A percentile compares a stretch with the other conserved stretches of the same genome.
Evolutionary conservation across 2,888 invertebrate genomes (phyloP).

Genomic region (Cyclophora punctaria): DNA sequence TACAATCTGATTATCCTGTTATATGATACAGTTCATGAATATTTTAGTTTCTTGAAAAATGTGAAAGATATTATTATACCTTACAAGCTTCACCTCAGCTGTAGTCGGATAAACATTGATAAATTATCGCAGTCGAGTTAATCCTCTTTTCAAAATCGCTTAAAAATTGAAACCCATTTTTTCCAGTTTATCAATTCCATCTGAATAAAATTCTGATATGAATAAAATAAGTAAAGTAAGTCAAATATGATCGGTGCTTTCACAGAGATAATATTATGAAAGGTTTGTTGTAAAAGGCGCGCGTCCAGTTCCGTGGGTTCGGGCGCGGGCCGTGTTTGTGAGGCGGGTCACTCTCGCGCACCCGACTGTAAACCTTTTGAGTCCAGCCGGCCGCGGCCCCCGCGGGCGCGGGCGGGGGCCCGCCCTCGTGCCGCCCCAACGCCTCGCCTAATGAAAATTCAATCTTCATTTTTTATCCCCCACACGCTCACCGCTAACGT

Average conservation of each 20-base stretch:
- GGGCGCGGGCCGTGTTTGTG: conserved; percentile 59
- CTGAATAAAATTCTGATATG: background rate
- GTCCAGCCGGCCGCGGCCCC: conserved; percentile 56
- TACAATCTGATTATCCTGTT: too few species aligned
- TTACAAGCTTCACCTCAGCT: background rate
- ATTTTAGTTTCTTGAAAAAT: background rate
- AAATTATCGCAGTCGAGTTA: background rate
- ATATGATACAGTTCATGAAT: too few species aligned
- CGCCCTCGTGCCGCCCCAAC: conserved; percentile 62
- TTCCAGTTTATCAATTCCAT: background rate
- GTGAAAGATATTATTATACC: background rate
- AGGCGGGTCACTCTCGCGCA: conserved; percentile 74
- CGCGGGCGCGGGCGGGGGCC: conserved; percentile 46
- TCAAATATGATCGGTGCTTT: conserved; percentile 22
- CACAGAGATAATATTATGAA: conserved; percentile 34
- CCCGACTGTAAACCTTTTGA: conserved; percentile 72
- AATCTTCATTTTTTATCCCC: conserved; percentile 57
- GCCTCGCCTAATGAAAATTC: conserved; percentile 72
- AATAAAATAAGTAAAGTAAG: conserved; percentile 4
- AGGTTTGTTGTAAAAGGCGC: conserved; percentile 34
- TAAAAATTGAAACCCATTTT: background rate
- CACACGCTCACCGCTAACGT: conserved; percentile 37
- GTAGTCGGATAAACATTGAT: background rate
- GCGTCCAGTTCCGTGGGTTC: conserved; percentile 50
- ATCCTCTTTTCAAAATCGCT: background rate